phyloP scores from a whole-genome alignment of 2,113 vertebrate genomes.

The Aegithalos caudatus region DNA sequence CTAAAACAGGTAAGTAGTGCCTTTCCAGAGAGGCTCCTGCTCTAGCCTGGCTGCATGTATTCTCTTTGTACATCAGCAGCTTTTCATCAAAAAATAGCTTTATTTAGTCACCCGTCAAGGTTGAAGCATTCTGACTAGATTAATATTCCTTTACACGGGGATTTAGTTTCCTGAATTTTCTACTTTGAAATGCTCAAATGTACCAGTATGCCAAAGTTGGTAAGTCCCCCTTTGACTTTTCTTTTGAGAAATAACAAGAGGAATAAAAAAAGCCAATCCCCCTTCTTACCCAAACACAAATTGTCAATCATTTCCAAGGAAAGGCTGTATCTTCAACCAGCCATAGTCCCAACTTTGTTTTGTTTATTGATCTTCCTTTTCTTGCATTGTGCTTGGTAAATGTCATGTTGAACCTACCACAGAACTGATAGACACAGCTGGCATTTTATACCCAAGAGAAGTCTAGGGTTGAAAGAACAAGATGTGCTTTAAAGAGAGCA shows the following conservation, averaged over 20 bases:
- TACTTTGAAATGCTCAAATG: background rate
- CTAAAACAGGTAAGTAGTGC: conserved; percentile 82
- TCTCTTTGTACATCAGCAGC: background rate
- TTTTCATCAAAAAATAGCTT: background rate
- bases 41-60: background rate
- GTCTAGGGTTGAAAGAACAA: background rate
- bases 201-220: background rate
- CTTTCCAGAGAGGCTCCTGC: background rate
- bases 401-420: background rate
- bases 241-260: background rate
- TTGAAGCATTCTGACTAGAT: background rate
- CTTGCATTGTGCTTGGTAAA: conserved; percentile 12
- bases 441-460: conserved; percentile 28
- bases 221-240: background rate
- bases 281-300: background rate
- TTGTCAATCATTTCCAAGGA: background rate
- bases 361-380: conserved; percentile 10
- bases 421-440: background rate
- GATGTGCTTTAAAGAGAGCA: background rate
- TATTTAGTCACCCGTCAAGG: background rate
- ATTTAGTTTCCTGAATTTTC: background rate
- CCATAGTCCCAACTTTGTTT: background rate
- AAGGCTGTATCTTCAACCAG: background rate
- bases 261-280: background rate
- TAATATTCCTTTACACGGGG: background rate